Conservation (phyloP, 2,797 vertebrate species). For the Crypturellus tataupa region DNA sequence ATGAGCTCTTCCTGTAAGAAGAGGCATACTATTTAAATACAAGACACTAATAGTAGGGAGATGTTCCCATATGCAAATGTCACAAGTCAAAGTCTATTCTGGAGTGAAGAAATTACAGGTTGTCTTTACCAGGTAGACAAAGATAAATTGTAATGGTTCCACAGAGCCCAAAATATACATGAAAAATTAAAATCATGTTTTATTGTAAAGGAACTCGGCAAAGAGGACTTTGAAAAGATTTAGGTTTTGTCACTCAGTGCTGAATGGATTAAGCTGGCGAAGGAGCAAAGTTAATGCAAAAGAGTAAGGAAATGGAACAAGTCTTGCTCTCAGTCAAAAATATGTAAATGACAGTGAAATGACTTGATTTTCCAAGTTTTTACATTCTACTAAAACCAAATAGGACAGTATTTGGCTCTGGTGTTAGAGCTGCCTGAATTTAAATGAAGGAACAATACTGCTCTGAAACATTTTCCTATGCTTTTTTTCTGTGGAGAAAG, state of each 20-base stretch:
- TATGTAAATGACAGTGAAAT: neutral
- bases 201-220: neutral
- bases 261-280: neutral
- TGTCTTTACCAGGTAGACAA: constrained; percentile 57
- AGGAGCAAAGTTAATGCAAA: neutral
- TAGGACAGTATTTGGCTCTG: neutral
- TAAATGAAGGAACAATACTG: neutral
- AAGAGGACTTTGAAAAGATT: neutral
- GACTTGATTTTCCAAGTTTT: neutral
- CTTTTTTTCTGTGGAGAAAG: neutral
- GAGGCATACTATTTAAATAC: neutral
- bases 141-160: constrained; percentile 34
- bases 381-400: neutral
- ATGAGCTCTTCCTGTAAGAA: neutral
- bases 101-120: constrained; percentile 62
- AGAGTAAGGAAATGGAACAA: neutral
- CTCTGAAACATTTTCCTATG: neutral
- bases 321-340: neutral
- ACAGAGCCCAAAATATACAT: neutral
- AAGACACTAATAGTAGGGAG: constrained; percentile 61
- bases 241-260: neutral
- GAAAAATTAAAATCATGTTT: constrained; percentile 24
- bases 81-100: constrained; percentile 58
- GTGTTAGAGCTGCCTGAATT: neutral
- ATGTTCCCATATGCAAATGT: constrained; percentile 57